Evolutionary conservation across 1,140 invertebrate genomes (phyloP).

Genomic region (Diorhabda sublineata): DNA sequence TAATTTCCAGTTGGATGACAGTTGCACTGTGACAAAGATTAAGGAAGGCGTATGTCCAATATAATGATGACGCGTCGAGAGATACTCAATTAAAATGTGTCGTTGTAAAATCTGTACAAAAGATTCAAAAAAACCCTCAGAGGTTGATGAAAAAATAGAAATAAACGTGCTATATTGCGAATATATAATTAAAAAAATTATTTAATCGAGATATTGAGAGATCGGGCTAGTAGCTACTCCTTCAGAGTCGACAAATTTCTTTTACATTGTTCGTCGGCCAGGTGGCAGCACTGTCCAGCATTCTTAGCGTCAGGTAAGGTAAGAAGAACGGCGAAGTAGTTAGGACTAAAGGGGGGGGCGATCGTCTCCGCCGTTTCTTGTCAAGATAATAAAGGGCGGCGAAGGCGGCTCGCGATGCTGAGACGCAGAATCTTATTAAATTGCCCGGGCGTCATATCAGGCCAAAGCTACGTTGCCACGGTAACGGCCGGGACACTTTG

Average conservation of each 20-base stretch:
- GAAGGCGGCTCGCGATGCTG: conserved; percentile 28
- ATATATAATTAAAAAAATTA: too few species aligned
- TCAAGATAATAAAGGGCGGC: conserved; percentile 21
- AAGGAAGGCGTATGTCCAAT: too few species aligned
- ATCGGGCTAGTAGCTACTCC: background rate
- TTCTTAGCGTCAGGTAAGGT: conserved; percentile 6
- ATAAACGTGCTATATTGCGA: too few species aligned
- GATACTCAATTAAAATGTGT: too few species aligned
- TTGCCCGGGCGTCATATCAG: conserved; percentile 49
- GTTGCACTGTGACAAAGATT: too few species aligned
- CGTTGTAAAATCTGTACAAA: too few species aligned
- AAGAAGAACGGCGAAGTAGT: conserved; percentile 10
- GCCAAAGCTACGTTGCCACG: conserved; percentile 45
- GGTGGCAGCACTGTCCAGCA: conserved; percentile 12
- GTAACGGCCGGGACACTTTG: conserved; percentile 49
- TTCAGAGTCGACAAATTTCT: background rate
- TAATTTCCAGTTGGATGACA: too few species aligned
- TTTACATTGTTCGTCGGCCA: background rate
- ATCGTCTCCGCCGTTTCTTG: conserved; percentile 17
- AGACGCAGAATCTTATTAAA: conserved; percentile 49
- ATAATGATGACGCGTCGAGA: too few species aligned
- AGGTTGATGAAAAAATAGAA: too few species aligned
- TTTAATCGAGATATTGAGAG: background rate
- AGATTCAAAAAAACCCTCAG: too few species aligned
- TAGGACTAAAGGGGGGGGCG: conserved; percentile 26